Percentiles rank a stretch among this genome's conserved stretches.
These are phyloP conservation scores for Ormyrus labotus DNA, from an alignment of 2,888 invertebrate species.

Conservation along the genomic window DNA sequence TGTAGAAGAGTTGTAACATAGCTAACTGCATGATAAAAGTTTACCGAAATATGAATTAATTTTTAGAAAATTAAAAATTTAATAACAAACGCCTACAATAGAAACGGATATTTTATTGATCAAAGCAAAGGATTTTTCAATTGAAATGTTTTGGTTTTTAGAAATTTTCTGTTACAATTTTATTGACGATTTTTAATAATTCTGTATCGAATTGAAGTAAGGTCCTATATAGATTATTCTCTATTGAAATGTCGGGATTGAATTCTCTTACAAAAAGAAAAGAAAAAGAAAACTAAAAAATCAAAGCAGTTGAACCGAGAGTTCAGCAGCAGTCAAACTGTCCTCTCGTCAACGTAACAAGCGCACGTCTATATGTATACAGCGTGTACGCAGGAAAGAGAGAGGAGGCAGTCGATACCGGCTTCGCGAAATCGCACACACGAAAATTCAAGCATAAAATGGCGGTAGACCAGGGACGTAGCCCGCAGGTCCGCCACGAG, in stretches of 20 bases:
- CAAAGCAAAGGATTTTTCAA: neutral
- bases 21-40: too few relatives aligned
- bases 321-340: neutral
- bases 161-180: too few relatives aligned
- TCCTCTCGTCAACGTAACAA: neutral
- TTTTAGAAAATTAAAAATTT: too few relatives aligned
- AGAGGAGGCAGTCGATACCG: constrained; percentile 48
- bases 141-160: neutral
- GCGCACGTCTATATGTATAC: neutral
- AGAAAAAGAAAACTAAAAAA: too few relatives aligned
- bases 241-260: too few relatives aligned
- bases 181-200: neutral
- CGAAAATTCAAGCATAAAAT: constrained; percentile 51
- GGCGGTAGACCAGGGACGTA: constrained; percentile 15
- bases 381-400: neutral
- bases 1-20: too few relatives aligned
- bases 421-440: constrained; percentile 42
- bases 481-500: neutral
- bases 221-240: too few relatives aligned
- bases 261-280: too few relatives aligned
- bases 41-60: too few relatives aligned
- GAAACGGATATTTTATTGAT: neutral
- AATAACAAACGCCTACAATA: too few relatives aligned
- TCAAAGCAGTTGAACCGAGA: neutral
- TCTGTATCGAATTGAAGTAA: too few relatives aligned